Evolutionary conservation across 35 echinoderm and acorn worm genomes (phyloP).

Genomic region (Eucidaris tribuloides): DNA sequence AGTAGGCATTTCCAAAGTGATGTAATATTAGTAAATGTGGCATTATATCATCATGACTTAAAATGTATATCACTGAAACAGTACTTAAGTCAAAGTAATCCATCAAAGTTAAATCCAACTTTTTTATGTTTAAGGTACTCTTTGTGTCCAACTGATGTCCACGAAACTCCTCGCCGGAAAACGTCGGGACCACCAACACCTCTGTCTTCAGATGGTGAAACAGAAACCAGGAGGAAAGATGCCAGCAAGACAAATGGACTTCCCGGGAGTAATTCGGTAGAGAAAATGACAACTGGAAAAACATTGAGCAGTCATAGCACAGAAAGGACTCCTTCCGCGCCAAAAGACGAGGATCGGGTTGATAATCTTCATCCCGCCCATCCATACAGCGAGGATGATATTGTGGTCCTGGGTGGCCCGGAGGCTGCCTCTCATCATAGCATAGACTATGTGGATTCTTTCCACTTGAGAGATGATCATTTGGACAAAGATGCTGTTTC

Average conservation of each 20-base stretch:
- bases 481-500: background rate
- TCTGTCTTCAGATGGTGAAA: background rate
- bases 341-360: background rate
- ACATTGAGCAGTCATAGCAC: background rate
- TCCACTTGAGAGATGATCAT: background rate
- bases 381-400: conserved; percentile 51
- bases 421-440: background rate
- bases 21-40: no score
- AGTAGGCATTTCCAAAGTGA: no score
- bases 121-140: conserved; percentile 38
- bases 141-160: conserved; percentile 43
- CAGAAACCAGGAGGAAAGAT: background rate
- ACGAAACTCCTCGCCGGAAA: background rate
- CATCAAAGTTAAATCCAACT: no score
- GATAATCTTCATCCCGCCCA: background rate
- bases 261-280: background rate
- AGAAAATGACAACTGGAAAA: background rate
- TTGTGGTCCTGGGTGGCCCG: conserved; percentile 26
- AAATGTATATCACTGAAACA: no score
- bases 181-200: conserved; percentile 36
- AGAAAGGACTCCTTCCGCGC: background rate
- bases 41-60: no score
- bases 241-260: background rate
- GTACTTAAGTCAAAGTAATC: no score
- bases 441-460: conserved; percentile 8